These are phyloP conservation scores for Ctenopoma kingsleyae DNA, from an alignment of 2,797 vertebrate genomes.

Conservation along the genomic window DNA sequence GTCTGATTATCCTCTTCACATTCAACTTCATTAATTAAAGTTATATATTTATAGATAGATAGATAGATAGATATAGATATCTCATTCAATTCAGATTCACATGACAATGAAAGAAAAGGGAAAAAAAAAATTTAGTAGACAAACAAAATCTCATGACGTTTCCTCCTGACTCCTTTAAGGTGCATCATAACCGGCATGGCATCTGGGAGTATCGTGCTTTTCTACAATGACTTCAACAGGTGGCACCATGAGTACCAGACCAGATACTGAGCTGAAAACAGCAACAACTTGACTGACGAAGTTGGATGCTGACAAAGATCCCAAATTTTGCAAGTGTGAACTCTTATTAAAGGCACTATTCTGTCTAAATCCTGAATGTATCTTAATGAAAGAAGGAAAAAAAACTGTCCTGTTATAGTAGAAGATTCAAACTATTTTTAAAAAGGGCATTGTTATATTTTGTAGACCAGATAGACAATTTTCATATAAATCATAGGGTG, in stretches of 20 bases:
- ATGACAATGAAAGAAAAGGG: too few species aligned
- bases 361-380: conserved; percentile 81
- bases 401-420: conserved; percentile 79
- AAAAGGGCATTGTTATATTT: conserved; percentile 97
- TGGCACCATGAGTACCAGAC: conserved; percentile 99
- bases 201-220: conserved; percentile 98
- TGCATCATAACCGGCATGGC: conserved; percentile 98
- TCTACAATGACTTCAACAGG: conserved; percentile 98
- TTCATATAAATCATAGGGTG: conserved; percentile 87
- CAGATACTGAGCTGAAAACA: conserved; percentile 88
- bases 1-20: too few species aligned
- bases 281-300: conserved; percentile 28
- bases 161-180: conserved; percentile 74
- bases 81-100: too few species aligned
- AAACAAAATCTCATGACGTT: neutral
- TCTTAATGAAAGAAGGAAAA: conserved; percentile 68
- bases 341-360: conserved; percentile 65
- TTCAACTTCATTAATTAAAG: too few species aligned
- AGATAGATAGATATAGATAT: too few species aligned
- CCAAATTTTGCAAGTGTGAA: conserved; percentile 48
- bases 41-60: too few species aligned
- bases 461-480: conserved; percentile 93
- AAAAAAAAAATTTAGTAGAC: fast-evolving
- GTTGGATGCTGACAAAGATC: conserved; percentile 12
- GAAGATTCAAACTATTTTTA: conserved; percentile 93